Evolutionary conservation across 2,797 vertebrate genomes (phyloP), one percentile per base, ranked within the genome.

Genomic region (Sphenopsis melanotis): DNA sequence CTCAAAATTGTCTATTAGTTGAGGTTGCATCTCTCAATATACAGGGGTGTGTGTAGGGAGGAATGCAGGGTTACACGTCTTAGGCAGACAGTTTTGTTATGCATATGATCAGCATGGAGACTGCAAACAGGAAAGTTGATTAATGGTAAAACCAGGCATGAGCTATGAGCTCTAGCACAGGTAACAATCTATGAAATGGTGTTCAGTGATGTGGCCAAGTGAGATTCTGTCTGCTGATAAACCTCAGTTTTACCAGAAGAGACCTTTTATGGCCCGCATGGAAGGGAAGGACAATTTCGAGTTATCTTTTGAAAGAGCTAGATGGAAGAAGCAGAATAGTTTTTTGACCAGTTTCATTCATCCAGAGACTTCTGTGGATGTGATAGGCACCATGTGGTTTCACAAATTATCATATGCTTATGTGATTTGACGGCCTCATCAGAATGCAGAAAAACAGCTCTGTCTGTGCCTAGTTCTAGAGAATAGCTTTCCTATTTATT

Each of bases 271-370:
- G 21, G 12, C 68, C 18, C 11, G 19, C 22, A 3, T 11, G 21
- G 26, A 84, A 42, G 47, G 15, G 26, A 82, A 66, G 16, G 21
- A 32, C 1, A 3, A 15, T 70, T 83, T 66, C 0, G 0, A 66
- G 20, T 24, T 15, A 4, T 56, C 18, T 55, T 87, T 41, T 53
- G 46, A 19, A 87, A 65, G 2, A 82, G 2, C 6, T 19, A n/a
- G 10, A 24, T 46, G 10, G 12, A 69, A 44, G 30, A 78, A 70
- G 23, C 11, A 30, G 41, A 44, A 7, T 57, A 14, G 15, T 23
- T 65, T 85, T 83, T 60, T 49, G 12, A 46, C 30, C 2, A 22
- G 3, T 30, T 79, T 53, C 18, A 14, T 57, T 81, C 11, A 50
- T 26, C 6, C 46, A 29, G 17, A 44, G 18, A 27, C 3, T 66